Conservation (phyloP, 2,888 invertebrate species). For the Stegana nigrithorax region DNA sequence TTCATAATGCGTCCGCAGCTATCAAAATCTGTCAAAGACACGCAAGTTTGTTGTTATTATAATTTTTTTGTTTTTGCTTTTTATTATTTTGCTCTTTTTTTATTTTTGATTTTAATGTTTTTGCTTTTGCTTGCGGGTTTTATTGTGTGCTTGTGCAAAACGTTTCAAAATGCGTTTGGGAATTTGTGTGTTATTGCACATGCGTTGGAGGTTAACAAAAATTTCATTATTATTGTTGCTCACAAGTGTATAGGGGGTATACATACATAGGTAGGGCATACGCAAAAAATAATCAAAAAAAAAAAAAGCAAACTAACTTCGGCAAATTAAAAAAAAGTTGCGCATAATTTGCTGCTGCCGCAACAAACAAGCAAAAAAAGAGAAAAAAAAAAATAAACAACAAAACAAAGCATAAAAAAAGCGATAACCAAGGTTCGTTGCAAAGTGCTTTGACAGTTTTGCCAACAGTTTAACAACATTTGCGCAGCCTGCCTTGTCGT, state of each 20-base stretch:
- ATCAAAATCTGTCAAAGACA: too few relatives aligned
- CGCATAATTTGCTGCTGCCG: conserved; percentile 1
- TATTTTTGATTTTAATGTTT: neutral
- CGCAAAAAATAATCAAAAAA: neutral
- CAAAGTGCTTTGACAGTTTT: conserved; percentile 12
- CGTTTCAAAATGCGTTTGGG: too few relatives aligned
- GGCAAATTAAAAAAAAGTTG: conserved; percentile 6
- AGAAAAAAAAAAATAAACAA: neutral
- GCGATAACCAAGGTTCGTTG: neutral
- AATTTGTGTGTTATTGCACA: neutral
- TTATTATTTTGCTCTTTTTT: neutral
- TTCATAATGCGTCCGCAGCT: neutral
- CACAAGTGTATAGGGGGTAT: neutral
- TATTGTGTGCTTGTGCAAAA: too few relatives aligned
- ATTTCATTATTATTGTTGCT: neutral
- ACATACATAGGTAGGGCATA: neutral
- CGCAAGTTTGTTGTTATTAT: too few relatives aligned
- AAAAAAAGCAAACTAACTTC: neutral
- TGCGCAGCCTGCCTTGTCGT: conserved; percentile 23
- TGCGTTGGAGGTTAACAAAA: neutral
- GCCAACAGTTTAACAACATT: conserved; percentile 48
- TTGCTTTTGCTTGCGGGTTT: too few relatives aligned
- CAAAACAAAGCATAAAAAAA: neutral
- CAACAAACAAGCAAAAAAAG: neutral
- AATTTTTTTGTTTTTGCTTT: too few relatives aligned